These are phyloP conservation scores for Zalophus californianus DNA, from an alignment of 2,797 vertebrate species.

Conservation along the genomic window DNA sequence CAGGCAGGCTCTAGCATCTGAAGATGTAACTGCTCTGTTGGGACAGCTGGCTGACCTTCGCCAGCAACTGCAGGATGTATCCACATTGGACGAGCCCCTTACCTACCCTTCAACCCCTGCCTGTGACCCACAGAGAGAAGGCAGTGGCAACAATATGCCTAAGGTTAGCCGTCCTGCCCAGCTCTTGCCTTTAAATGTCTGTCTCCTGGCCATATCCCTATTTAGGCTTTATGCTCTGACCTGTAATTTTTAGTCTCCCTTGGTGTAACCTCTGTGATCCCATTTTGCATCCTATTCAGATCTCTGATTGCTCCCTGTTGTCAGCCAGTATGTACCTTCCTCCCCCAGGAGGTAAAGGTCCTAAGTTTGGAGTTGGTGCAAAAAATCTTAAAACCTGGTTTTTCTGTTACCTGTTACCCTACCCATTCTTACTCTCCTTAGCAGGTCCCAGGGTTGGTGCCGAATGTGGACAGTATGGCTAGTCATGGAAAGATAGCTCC, in stretches of 20 bases:
- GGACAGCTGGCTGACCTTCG: constrained; percentile 89
- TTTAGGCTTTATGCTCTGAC: not conserved
- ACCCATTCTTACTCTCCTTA: constrained; percentile 57
- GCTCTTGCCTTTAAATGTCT: not conserved
- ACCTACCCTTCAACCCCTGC: constrained; percentile 55
- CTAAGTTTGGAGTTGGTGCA: constrained; percentile 74
- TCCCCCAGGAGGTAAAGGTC: not conserved
- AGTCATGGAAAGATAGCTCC: constrained; percentile 81
- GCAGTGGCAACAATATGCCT: constrained; percentile 76
- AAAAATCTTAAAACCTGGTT: constrained; percentile 84
- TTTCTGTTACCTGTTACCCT: constrained; percentile 76
- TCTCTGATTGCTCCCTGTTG: not conserved
- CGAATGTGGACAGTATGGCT: constrained; percentile 90
- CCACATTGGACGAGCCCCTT: constrained; percentile 45
- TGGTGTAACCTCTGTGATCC: not conserved
- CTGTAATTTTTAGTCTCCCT: not conserved
- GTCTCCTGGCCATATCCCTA: not conserved
- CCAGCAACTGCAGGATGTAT: constrained; percentile 85
- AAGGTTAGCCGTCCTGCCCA: constrained; percentile 69
- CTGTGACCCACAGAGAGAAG: constrained; percentile 78
- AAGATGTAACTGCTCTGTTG: constrained; percentile 89
- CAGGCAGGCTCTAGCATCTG: constrained; percentile 91
- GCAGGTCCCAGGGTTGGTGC: constrained; percentile 87
- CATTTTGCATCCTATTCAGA: not conserved
- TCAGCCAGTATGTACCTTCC: not conserved